Evolutionary conservation across 2,888 invertebrate genomes (phyloP), one percentile per base, ranked within the genome.

Genomic region (Rosalia funebris): DNA sequence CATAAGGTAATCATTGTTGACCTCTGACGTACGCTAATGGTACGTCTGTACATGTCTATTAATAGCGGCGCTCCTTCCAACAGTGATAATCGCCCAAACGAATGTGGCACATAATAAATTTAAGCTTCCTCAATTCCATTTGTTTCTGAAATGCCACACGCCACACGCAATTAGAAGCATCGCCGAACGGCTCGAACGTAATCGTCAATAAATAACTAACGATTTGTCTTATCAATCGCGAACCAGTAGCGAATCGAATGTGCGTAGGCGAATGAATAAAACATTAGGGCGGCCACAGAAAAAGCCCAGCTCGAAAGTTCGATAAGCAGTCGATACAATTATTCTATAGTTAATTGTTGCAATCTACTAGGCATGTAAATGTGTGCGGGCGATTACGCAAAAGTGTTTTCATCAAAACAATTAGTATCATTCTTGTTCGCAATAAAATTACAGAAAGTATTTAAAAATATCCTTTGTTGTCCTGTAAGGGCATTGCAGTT

Each of bases 241-340:
- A 32, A 15, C 31, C 1, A 11, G 25, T 14, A 31, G n/a, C 16
- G 12, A 32, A 14, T 0, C 12, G 9, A 46, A 17, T 12, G n/a
- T n/a, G n/a, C n/a, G n/a, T n/a, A n/a, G n/a, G 48, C 14, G 11
- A 48, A 48, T 48, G 48, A 48, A 48, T 48, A 19, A 48, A 48
- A 48, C 48, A 48, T 48, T 17, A n/a, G n/a, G n/a, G n/a, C n/a
- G n/a, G 5, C 37, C 14, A 37, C 36, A 37, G 48, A 48, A 37
- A 48, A 48, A 19, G 20, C 36, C 36, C 17, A 16, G 48, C 32
- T 37, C 19, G 48, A 48, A 36, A 37, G 48, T 48, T 48, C 17
- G 48, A 48, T 48, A 48, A 48, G 48, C 48, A 48, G 48, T 36
- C 48, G 34, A 48, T 48, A 48, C 48, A 48, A 48, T 48, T 48